phyloP scores from a whole-genome alignment of 2,888 invertebrate species.

The Smittia aterrima region DNA sequence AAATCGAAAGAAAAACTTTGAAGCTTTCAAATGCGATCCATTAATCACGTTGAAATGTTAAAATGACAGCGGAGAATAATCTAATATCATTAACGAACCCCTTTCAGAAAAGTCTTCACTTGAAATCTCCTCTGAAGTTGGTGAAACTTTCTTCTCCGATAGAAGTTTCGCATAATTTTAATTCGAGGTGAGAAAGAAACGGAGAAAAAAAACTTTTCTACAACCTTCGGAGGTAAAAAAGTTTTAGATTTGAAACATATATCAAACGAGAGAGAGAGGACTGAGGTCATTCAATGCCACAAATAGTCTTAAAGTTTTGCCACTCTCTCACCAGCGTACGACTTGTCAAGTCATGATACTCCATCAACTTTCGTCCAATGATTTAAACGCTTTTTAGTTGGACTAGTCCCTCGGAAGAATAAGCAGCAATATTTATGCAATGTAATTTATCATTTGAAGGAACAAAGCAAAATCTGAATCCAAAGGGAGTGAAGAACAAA shows the following conservation, averaged over 20 bases:
- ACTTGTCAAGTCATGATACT: slow-evolving; percentile 1
- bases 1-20: background rate
- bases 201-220: background rate
- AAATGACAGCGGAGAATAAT: background rate
- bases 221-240: too few relatives aligned
- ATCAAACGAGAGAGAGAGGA: too few relatives aligned
- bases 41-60: background rate
- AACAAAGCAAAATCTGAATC: background rate
- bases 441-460: background rate
- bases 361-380: background rate
- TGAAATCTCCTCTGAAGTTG: too few relatives aligned
- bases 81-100: background rate
- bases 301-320: too few relatives aligned
- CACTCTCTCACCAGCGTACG: background rate
- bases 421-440: background rate
- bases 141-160: too few relatives aligned
- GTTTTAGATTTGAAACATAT: too few relatives aligned
- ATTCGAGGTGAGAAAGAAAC: background rate
- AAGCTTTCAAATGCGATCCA: background rate
- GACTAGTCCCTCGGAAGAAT: background rate
- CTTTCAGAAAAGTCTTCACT: background rate
- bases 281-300: too few relatives aligned
- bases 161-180: background rate
- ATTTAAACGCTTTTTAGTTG: slow-evolving; percentile 1
- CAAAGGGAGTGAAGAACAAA: background rate